Conservation (phyloP, 2,888 invertebrate species). For the Thera obeliscata region DNA sequence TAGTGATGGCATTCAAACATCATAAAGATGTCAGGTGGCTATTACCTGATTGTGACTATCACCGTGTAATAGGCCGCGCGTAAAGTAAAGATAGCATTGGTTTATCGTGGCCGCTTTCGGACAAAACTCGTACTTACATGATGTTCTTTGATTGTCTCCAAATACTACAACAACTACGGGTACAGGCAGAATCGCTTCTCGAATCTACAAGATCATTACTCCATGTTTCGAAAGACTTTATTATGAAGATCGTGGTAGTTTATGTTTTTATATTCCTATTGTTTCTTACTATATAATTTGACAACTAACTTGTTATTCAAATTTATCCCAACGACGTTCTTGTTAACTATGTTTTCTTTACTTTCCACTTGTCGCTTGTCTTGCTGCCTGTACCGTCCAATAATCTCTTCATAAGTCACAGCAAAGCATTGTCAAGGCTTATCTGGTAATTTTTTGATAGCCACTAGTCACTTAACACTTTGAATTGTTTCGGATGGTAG, state of each 20-base stretch:
- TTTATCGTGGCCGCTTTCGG: slow-evolving; percentile 33
- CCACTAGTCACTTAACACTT: slow-evolving; percentile 82
- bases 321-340: no score
- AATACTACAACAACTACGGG: neutral
- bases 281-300: neutral
- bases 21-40: slow-evolving; percentile 83
- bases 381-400: slow-evolving; percentile 35
- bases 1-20: slow-evolving; percentile 83
- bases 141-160: slow-evolving; percentile 12
- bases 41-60: slow-evolving; percentile 81
- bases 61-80: slow-evolving; percentile 54
- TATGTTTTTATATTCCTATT: neutral
- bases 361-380: slow-evolving; percentile 9
- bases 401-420: slow-evolving; percentile 83
- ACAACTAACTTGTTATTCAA: no score
- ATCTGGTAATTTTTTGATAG: slow-evolving; percentile 83
- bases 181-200: neutral
- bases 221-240: neutral
- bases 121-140: slow-evolving; percentile 21
- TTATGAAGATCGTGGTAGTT: neutral
- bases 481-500: slow-evolving; percentile 76
- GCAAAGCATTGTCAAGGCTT: slow-evolving; percentile 71
- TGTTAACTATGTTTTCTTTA: neutral
- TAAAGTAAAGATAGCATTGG: slow-evolving; percentile 59
- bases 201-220: neutral